A percentile compares a stretch with the other conserved stretches of the same genome.
Evolutionary conservation across 1,140 invertebrate genomes (phyloP).

Genomic region (Nasonia giraulti): DNA sequence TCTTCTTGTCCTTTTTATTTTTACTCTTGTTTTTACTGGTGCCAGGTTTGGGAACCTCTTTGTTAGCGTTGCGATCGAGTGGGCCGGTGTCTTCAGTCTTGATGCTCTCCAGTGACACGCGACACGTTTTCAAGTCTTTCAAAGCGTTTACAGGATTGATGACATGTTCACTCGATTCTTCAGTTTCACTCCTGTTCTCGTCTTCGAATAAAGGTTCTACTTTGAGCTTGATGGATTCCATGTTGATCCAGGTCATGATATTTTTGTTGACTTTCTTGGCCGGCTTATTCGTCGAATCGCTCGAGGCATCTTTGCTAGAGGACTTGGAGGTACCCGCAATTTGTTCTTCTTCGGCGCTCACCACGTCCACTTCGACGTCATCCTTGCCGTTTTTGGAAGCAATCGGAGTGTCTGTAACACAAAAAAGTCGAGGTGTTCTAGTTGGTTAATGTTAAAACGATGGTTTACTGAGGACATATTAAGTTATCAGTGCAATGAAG

Average conservation of each 20-base stretch:
- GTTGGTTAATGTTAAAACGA: not conserved
- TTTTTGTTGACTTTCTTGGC: not conserved
- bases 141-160: no score
- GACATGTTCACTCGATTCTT: not conserved
- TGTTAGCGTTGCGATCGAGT: not conserved
- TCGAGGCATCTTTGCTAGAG: not conserved
- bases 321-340: not conserved
- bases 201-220: not conserved
- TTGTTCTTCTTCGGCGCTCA: not conserved
- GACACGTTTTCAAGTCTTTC: not conserved
- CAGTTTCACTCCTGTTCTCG: not conserved
- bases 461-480: no score
- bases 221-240: not conserved
- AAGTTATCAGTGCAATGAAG: no score
- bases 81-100: not conserved
- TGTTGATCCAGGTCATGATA: not conserved
- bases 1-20: not conserved
- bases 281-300: not conserved
- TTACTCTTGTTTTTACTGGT: not conserved
- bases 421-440: not conserved
- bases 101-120: not conserved
- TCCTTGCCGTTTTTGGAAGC: not conserved
- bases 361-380: not conserved
- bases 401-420: not conserved
- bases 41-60: not conserved